Base-by-base conservation (phyloP, 2,797 vertebrate species). In the Vespertilio murinus region DNA sequence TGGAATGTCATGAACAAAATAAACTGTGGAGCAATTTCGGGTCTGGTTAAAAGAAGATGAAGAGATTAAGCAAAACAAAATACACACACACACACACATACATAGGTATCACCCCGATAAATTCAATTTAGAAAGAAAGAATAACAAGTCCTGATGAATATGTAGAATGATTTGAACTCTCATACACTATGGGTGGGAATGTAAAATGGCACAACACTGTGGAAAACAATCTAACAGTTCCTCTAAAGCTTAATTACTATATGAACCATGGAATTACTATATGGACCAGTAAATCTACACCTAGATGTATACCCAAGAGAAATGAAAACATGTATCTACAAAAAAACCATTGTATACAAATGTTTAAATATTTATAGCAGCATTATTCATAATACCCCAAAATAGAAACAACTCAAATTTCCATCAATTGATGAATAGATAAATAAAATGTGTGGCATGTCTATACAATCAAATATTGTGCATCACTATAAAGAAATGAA, bases 401-500 rank as follows among this genome's bases (percentile, higher is more conserved):
- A 81, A 69, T 49, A 13, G 38, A 89, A 91, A 52, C 9, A 67
- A 67, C 33, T 13, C 17, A 86, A 95, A 61, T 52, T 47, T 38
- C 61, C 28, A 70, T 69, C 52, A 82, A 13, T n/a, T 45, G 75
- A 88, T 40, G 28, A 89, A 83, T 52, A 67, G 61, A 65, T 54
- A 56, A 81, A 77, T 82, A 69, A 91, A 91, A 82, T 77, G 52
- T 74, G 17, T 56, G 54, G 17, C 35, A 54, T 71, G 22, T 83
- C 17, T 59, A 85, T 11, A 69, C 5, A 59, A 69, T 49, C 77
- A 83, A 91, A 82, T 81, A 77, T 52, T 82, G 82, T 74, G 52
- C 14, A 82, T 61, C 52, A 20, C 23, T 25, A 83, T 47, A 88
- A 93, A 80, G 59, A 70, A 93, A 87, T 82, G 52, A 82, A 91